A percentile compares a stretch with the other conserved stretches of the same genome.
These are phyloP conservation scores for Sylvicola cinctus DNA, from an alignment of 2,888 invertebrate genomes.

Conservation along the genomic window DNA sequence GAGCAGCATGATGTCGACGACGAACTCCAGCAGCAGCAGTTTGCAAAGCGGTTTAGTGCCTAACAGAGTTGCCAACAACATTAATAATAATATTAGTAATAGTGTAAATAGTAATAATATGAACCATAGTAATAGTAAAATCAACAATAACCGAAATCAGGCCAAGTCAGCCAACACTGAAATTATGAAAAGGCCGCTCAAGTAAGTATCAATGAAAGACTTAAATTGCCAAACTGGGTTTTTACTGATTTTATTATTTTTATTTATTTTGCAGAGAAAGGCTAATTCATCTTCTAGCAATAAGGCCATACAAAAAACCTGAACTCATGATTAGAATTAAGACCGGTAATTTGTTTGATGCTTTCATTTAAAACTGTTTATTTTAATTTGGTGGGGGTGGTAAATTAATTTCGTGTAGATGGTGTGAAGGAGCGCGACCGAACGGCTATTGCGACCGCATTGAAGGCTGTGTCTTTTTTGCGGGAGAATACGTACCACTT, in stretches of 20 bases:
- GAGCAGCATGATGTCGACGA: neutral
- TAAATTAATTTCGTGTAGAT: constrained; percentile 40
- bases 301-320: constrained; percentile 84
- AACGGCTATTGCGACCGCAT: constrained; percentile 49
- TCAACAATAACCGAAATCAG: constrained; percentile 3
- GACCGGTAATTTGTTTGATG: constrained; percentile 43
- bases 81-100: constrained; percentile 4
- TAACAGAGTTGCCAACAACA: constrained; percentile 5
- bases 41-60: constrained; percentile 5
- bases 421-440: constrained; percentile 71
- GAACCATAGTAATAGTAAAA: constrained; percentile 3
- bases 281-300: constrained; percentile 80
- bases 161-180: constrained; percentile 33
- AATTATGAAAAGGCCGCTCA: constrained; percentile 50
- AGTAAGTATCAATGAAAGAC: constrained; percentile 28
- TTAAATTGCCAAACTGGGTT: neutral
- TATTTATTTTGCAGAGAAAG: constrained; percentile 62
- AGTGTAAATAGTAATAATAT: too few relatives aligned
- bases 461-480: constrained; percentile 61
- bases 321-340: constrained; percentile 65
- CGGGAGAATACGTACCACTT: constrained; percentile 81
- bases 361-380: too few relatives aligned
- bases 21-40: neutral
- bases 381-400: too few relatives aligned
- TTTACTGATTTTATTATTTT: constrained; percentile 12